Base-by-base conservation (phyloP, 2,797 vertebrate species). In the Peromyscus nudipes region DNA sequence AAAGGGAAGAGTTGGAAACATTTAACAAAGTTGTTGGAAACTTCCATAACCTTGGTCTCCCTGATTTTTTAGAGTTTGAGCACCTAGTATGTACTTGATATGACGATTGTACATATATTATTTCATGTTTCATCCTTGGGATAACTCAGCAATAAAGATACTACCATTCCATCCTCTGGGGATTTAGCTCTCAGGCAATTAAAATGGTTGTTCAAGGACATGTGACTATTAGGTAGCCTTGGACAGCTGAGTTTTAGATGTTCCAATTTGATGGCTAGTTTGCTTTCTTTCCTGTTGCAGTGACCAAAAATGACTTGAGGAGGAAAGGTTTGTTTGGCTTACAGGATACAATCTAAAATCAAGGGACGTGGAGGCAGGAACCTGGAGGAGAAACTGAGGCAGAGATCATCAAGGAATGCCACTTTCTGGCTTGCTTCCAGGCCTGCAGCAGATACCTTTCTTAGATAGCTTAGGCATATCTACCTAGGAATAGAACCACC, bases 1-100 rank as follows among this genome's bases (percentile, higher is more conserved):
- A 69, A 89, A 92, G 94, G 57, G 76, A 89, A 69, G 27, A 69
- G 46, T 8, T 76, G 77, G 46, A 62, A 95, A 40, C 64, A 43
- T 7, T 46, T 55, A 93, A 27, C 7, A 34, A 81, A 94, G 75
- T 89, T n/a, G 16, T 27, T 92, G 27, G 84, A 65, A n/a, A 86
- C n/a, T 34, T 96, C 69, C 83, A 4, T 43, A 77, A 60, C 25
- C n/a, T 62, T 43, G 49, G 4, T 40, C 49, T 31, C 10, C 52
- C 5, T 12, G 1, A 31, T 75, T 43, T 81, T 46, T 55, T 91
- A 34, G 34, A 34, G 2, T 79, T 65, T 75, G 46, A 86, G 27
- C 4, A 62, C 27, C 57, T 69, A 9, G 9, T 77, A 7, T 64
- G 6, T 40, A 65, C 25, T 75, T 86, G 46, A 49, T 1, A 1